phyloP scores from a whole-genome alignment of 2,888 invertebrate genomes.

The Tetranychus piercei region DNA sequence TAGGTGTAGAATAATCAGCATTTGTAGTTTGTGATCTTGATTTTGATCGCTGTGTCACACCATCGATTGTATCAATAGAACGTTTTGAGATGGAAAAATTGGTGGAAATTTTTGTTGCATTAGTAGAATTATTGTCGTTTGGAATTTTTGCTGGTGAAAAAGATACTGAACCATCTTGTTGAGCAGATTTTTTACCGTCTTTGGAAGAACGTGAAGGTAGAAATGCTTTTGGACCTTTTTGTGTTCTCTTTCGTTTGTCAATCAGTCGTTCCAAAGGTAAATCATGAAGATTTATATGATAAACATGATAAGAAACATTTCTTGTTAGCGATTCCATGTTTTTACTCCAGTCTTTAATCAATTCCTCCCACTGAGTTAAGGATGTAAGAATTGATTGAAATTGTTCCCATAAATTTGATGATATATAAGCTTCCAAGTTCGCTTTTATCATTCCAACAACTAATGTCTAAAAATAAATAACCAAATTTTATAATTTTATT shows the following conservation, averaged over 20 bases:
- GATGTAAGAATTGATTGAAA: slow-evolving; percentile 68
- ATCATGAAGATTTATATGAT: slow-evolving; percentile 75
- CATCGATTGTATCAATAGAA: not conserved
- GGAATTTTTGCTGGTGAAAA: not conserved
- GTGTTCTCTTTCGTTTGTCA: slow-evolving; percentile 46
- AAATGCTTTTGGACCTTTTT: slow-evolving; percentile 32
- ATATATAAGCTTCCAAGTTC: slow-evolving; percentile 76
- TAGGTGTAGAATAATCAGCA: not conserved
- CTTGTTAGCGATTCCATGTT: slow-evolving; percentile 90
- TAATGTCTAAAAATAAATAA: slow-evolving; percentile 57
- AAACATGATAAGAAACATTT: slow-evolving; percentile 82
- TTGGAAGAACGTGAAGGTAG: not conserved
- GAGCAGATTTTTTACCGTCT: not conserved
- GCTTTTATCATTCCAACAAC: slow-evolving; percentile 97
- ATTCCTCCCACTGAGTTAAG: slow-evolving; percentile 78
- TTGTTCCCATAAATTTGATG: slow-evolving; percentile 75
- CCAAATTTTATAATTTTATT: not conserved
- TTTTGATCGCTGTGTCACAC: not conserved
- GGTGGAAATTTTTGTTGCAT: not conserved
- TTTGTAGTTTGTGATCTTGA: not conserved
- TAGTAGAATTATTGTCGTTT: not conserved
- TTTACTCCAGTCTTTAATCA: slow-evolving; percentile 92
- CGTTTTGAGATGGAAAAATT: not conserved
- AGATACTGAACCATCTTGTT: not conserved
- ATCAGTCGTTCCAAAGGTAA: slow-evolving; percentile 57